A percentile compares a stretch with the other conserved stretches of the same genome.
These are phyloP conservation scores for Micromussa lordhowensis DNA, from an alignment of 92 coral and sea anemone species.

Conservation along the genomic window DNA sequence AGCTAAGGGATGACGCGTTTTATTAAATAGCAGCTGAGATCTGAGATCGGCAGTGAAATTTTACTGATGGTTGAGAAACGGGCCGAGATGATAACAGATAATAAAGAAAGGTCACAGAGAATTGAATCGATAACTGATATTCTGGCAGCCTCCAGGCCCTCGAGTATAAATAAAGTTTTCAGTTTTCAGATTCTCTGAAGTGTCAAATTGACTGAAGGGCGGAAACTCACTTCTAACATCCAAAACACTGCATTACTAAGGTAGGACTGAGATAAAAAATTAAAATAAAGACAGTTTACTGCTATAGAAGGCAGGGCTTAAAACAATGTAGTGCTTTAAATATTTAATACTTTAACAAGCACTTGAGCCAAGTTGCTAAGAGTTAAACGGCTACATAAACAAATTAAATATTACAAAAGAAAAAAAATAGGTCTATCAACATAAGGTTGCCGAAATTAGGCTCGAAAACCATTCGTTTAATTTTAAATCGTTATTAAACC, in stretches of 20 bases:
- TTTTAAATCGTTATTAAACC: neutral
- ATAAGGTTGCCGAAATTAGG: neutral
- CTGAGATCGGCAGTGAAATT: too few species aligned
- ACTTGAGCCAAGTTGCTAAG: constrained; percentile 8
- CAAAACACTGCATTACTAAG: neutral
- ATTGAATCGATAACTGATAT: too few species aligned
- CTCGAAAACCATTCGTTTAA: neutral
- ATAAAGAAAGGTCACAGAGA: too few species aligned
- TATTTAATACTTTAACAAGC: constrained; percentile 3
- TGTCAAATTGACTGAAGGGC: too few species aligned
- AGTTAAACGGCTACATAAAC: neutral
- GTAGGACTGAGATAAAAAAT: neutral
- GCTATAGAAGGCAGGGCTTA: neutral
- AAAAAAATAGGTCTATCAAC: neutral
- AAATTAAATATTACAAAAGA: neutral
- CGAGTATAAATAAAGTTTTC: too few species aligned
- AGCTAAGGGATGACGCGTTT: too few species aligned
- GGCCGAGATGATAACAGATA: too few species aligned
- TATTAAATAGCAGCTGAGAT: too few species aligned
- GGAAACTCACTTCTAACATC: neutral
- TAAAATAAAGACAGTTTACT: neutral
- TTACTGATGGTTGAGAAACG: too few species aligned
- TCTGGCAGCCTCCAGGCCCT: too few species aligned
- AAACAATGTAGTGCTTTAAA: neutral
- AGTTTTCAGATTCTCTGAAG: too few species aligned